Base-by-base conservation (phyloP, 1,140 invertebrate species). In the Diachasma alloeum region DNA sequence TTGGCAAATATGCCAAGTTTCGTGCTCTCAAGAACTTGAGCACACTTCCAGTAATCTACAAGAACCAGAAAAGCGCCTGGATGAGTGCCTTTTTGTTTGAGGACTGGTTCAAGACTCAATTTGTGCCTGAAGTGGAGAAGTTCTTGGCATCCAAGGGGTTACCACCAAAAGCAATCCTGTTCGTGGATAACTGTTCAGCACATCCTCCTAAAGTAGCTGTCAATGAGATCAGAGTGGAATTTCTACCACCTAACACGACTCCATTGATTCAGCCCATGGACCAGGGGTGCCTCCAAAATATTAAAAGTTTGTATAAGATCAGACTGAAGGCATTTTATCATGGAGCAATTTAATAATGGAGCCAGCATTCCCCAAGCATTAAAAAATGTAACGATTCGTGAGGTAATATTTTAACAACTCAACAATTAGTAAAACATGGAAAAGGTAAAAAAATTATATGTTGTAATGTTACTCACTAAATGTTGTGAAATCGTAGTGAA, bases 151-250 rank as follows among this genome's bases (percentile, higher is more conserved):
- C n/a, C n/a, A n/a, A n/a, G n/a, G n/a, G n/a, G n/a, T 78, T 86
- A 26, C 78, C 78, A 69, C 75, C 78, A 78, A 86, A 87, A 83
- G 85, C 84, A 19, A 36, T 90, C 56, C 79, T 89, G 13, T 74
- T 89, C 79, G 74, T 89, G 26, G 84, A 90, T 75, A 88, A 89
- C 81, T 83, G 82, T 39, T 70, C 80, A 17, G 74, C 77, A 15
- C 81, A 86, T 81, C 81, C 81, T n/a, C 10, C 48, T 42, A 26
- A 59, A 63, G 44, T 80, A 11, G 63, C 9, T 48, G 31, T 66
- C 67, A 74, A 63, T 11, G 66, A 79, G 19, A 78, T 80, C 13
- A 77, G 19, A 53, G 69, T 74, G 8, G 24, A 36, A 19, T 80
- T 81, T 79, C 78, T 82, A 22, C 79, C 76, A 63, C 77, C 76